phyloP scores from a whole-genome alignment of 2,797 vertebrate genomes.

The Odontamblyopus rebecca region DNA sequence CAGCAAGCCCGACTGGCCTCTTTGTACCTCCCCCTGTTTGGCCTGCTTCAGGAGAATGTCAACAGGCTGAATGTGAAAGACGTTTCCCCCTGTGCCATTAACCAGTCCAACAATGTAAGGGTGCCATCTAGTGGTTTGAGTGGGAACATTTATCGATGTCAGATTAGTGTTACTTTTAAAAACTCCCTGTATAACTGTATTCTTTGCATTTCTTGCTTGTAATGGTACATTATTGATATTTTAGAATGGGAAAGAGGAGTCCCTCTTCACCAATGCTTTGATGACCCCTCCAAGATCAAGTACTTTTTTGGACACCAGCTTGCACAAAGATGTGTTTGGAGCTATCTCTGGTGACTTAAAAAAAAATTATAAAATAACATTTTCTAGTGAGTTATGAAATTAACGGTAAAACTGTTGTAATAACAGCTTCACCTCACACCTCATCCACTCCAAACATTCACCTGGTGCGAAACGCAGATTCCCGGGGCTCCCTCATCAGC shows the following conservation, averaged over 20 bases:
- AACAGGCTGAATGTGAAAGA: constrained; percentile 94
- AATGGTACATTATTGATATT: constrained; percentile 16
- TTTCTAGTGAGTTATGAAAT: not conserved
- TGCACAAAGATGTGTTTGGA: constrained; percentile 95
- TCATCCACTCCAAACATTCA: constrained; percentile 90
- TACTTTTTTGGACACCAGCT: constrained; percentile 84
- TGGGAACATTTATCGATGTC: not conserved
- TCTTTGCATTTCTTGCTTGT: not conserved
- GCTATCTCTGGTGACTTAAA: constrained; percentile 85
- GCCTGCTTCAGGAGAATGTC: constrained; percentile 92
- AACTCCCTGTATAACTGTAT: not conserved
- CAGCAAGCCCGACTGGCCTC: constrained; percentile 95
- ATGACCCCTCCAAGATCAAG: constrained; percentile 89
- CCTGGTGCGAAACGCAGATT: constrained; percentile 89
- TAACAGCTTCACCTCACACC: constrained; percentile 87
- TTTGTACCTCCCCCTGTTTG: constrained; percentile 93
- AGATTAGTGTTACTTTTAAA: not conserved
- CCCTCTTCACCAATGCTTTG: constrained; percentile 72
- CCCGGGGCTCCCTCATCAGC: constrained; percentile 93
- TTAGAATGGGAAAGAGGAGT: constrained; percentile 89
- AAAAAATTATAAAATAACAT: not conserved
- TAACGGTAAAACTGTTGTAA: not conserved
- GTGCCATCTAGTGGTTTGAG: constrained; percentile 60
- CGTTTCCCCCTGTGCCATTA: constrained; percentile 82
- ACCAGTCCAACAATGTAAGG: constrained; percentile 85